Conservation (phyloP, 2,888 invertebrate species). For the Uloborus plumipes region DNA sequence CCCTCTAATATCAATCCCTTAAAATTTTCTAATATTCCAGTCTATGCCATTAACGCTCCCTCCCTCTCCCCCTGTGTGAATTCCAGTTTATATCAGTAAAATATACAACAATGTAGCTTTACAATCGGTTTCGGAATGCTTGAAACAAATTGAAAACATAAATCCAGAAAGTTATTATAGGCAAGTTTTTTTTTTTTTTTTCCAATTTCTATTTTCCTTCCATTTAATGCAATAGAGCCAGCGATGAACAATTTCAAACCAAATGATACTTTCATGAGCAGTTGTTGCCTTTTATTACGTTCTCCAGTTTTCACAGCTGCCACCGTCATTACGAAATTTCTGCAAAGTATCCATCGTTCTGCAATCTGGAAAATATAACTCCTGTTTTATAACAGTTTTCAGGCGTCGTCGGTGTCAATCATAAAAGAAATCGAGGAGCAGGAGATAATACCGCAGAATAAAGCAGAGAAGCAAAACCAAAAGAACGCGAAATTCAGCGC, state of each 20-base stretch:
- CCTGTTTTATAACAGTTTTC: slow-evolving; percentile 34
- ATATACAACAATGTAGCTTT: too few species aligned
- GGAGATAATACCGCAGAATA: background rate
- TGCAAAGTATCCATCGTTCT: background rate
- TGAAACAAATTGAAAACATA: too few species aligned
- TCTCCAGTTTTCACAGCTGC: slow-evolving; percentile 4
- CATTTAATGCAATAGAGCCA: too few species aligned
- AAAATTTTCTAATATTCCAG: too few species aligned
- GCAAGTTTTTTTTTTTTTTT: too few species aligned
- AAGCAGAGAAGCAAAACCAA: background rate
- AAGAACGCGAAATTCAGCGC: background rate
- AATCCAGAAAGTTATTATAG: too few species aligned
- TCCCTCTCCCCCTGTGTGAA: too few species aligned
- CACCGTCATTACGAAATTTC: slow-evolving; percentile 12
- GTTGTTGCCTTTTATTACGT: slow-evolving; percentile 18
- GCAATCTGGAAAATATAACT: slow-evolving; percentile 60
- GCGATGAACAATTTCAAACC: slow-evolving; percentile 17
- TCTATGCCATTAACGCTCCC: too few species aligned
- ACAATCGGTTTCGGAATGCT: too few species aligned
- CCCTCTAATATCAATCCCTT: too few species aligned
- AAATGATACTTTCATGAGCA: slow-evolving; percentile 31
- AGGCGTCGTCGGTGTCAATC: slow-evolving; percentile 35
- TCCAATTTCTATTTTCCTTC: too few species aligned
- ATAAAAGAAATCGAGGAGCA: slow-evolving; percentile 31
- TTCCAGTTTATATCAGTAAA: too few species aligned